Conservation (phyloP, 2,797 vertebrate species). For the Somateria mollissima region DNA sequence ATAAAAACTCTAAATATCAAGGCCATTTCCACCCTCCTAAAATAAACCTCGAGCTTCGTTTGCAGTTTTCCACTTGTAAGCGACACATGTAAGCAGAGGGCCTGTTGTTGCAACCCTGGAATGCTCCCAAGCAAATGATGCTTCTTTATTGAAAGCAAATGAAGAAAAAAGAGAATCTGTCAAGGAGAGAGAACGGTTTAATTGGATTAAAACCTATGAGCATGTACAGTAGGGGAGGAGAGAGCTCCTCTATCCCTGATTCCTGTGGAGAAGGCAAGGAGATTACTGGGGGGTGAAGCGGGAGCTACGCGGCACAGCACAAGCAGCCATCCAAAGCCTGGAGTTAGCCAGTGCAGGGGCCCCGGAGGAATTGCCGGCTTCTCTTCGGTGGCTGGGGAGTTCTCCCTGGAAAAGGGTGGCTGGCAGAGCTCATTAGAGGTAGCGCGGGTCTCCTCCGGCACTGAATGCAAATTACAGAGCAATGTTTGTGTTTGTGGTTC, state of each 20-base stretch:
- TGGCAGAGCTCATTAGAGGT: conserved; percentile 64
- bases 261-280: conserved; percentile 64
- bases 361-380: conserved; percentile 39
- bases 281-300: not conserved
- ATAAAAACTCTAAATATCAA: conserved; percentile 67
- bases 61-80: conserved; percentile 70
- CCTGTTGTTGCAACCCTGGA: conserved; percentile 73
- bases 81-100: conserved; percentile 58
- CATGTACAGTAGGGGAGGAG: conserved; percentile 67
- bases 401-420: conserved; percentile 44
- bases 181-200: conserved; percentile 66
- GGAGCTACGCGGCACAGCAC: conserved; percentile 5
- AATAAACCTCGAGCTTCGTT: conserved; percentile 61
- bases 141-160: conserved; percentile 80
- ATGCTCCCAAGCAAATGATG: conserved; percentile 78
- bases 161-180: conserved; percentile 73
- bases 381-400: conserved; percentile 53
- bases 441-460: conserved; percentile 46
- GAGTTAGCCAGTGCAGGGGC: conserved; percentile 37
- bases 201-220: conserved; percentile 77
- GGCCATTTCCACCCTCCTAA: conserved; percentile 67
- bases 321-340: conserved; percentile 55
- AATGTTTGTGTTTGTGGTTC: conserved; percentile 67
- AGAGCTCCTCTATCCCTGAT: conserved; percentile 33
- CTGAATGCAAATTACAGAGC: conserved; percentile 73